phyloP scores from a whole-genome alignment of 2,113 vertebrate genomes.

The Catharus minimus region DNA sequence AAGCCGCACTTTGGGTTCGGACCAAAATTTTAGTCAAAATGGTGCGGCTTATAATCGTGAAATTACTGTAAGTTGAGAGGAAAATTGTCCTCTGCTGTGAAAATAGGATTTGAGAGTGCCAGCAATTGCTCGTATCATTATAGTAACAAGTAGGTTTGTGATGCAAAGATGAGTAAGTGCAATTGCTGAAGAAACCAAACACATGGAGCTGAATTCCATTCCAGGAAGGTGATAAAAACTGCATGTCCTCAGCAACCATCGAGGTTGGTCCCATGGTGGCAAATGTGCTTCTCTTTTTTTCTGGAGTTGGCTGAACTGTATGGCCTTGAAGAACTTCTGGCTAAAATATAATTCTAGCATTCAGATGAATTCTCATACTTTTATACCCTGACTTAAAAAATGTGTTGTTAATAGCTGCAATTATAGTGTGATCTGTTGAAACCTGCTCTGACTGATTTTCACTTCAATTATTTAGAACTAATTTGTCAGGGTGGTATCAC shows the following conservation, averaged over 20 bases:
- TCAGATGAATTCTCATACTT: not conserved
- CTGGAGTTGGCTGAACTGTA: not conserved
- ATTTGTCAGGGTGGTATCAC: slow-evolving; percentile 11
- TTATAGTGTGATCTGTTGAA: not conserved
- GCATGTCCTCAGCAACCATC: not conserved
- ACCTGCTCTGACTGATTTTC: slow-evolving; percentile 2
- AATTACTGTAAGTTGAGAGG: not conserved
- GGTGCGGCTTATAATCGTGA: no score
- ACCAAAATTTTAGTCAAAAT: no score
- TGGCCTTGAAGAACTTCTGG: not conserved
- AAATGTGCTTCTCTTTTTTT: not conserved
- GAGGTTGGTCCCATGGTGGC: not conserved
- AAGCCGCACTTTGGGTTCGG: no score
- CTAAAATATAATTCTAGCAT: not conserved
- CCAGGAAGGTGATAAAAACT: not conserved
- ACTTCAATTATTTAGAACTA: slow-evolving; percentile 37
- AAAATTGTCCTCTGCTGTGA: not conserved
- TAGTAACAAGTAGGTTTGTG: slow-evolving; percentile 2
- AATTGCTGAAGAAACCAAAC: not conserved
- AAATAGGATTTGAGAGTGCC: not conserved
- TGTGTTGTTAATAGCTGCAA: slow-evolving; percentile 20
- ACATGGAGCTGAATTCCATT: not conserved
- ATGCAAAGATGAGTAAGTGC: not conserved
- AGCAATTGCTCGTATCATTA: not conserved
- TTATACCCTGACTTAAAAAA: not conserved